phyloP scores from a whole-genome alignment of 92 coral and sea anemone genomes.

The Epizoanthus illoricatus region DNA sequence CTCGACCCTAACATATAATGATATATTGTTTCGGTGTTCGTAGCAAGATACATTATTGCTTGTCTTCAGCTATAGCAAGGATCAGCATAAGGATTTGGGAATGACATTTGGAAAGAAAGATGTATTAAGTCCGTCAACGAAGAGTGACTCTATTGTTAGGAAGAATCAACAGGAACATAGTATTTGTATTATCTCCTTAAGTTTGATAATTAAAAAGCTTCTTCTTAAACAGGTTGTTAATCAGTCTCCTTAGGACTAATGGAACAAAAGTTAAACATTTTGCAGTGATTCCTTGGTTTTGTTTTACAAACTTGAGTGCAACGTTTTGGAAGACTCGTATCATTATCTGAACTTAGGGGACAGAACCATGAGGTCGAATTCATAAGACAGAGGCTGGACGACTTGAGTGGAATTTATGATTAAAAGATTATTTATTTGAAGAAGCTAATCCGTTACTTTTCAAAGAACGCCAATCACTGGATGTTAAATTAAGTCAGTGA shows the following conservation, averaged over 20 bases:
- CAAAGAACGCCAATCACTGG: slow-evolving; percentile 2
- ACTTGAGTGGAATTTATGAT: slow-evolving; percentile 8
- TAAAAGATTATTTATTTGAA: slow-evolving; percentile 31
- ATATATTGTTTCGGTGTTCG: too few relatives aligned
- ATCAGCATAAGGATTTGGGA: slow-evolving; percentile 12
- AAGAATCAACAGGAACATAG: slow-evolving; percentile 21
- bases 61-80: neutral
- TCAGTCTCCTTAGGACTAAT: neutral
- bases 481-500: slow-evolving; percentile 10
- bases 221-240: slow-evolving; percentile 16
- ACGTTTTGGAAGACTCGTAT: too few relatives aligned
- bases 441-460: slow-evolving; percentile 27
- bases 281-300: too few relatives aligned
- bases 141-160: slow-evolving; percentile 30
- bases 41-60: neutral
- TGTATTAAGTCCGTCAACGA: slow-evolving; percentile 30
- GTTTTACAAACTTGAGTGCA: too few relatives aligned
- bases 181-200: slow-evolving; percentile 18
- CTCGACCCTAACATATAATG: too few relatives aligned
- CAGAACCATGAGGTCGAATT: neutral
- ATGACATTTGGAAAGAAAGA: slow-evolving; percentile 23
- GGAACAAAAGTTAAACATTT: neutral
- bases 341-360: too few relatives aligned
- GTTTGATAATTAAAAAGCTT: slow-evolving; percentile 35
- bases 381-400: neutral